Base-by-base conservation (phyloP, 2,113 vertebrate species). In the Saguinus imperator region DNA sequence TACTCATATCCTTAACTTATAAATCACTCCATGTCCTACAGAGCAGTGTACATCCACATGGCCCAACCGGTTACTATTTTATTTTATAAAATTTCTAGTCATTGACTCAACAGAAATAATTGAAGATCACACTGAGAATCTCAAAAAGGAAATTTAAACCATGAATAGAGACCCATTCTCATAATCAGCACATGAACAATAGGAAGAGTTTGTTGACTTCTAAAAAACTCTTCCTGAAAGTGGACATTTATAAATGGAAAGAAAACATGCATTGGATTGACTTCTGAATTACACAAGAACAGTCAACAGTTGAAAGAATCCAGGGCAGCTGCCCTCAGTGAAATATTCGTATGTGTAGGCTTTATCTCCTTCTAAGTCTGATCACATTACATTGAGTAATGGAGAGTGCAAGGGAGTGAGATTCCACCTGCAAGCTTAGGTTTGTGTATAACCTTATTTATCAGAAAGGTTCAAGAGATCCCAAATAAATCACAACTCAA, bases 401-500 rank as follows among this genome's bases (percentile, higher is more conserved):
- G 88, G 5, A 95, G 8, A 97, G 58, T 25, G 85, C 64, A 32
- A 89, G 50, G 80, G 89, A 95, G 48, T 18, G 72, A 95, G 79
- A 95, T 75, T 94, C 96, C 89, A 32, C 68, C 58, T 97, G 79
- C 68, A 96, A 81, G n/a, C 94, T 85, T 1, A 16, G 35, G 66
- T 61, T 72, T 97, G 82, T 43, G 6, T 96, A 89, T 18, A 97
- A 96, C 43, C 64, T 90, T 89, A 84, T 90, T 98, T 97, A 72
- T 57, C 77, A 40, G 96, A 94, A 88, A 98, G 83, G 45, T 83
- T 97, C 88, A 96, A 86, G 79, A 29, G 96, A 92, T 97, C 87
- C 80, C 95, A 97, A 66, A 96, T 96, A 96, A 96, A 97, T 97
- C 79, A 93, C 43, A 86, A 91, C 13, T 83, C 37, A 87, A 96